Evolutionary conservation across 2,888 invertebrate genomes (phyloP).

Genomic region (Acleris laterana): DNA sequence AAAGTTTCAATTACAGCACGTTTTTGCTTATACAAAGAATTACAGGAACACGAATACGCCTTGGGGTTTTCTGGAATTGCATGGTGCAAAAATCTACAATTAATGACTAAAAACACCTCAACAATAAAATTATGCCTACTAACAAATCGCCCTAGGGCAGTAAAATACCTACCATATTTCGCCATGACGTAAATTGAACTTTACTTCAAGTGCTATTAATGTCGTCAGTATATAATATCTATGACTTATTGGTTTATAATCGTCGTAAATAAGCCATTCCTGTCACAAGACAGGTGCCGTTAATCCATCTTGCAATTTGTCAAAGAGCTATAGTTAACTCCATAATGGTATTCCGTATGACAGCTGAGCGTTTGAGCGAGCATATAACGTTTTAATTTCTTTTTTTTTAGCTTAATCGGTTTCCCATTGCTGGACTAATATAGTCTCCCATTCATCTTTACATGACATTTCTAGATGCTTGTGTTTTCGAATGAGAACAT

Average conservation of each 20-base stretch:
- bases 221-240: slow-evolving; percentile 6
- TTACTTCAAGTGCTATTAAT: neutral
- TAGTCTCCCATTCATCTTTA: neutral
- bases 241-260: slow-evolving; percentile 35
- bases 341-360: slow-evolving; percentile 16
- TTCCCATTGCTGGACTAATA: neutral
- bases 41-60: too few relatives aligned
- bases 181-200: neutral
- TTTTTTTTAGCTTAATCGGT: neutral
- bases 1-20: too few relatives aligned
- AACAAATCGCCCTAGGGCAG: too few relatives aligned
- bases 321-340: slow-evolving; percentile 21
- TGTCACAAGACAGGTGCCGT: slow-evolving; percentile 25
- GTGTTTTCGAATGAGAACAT: too few relatives aligned
- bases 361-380: neutral
- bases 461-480: too few relatives aligned
- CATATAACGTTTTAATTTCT: too few relatives aligned
- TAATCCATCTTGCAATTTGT: slow-evolving; percentile 25
- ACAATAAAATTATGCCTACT: too few relatives aligned
- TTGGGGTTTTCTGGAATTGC: too few relatives aligned
- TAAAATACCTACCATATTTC: too few relatives aligned
- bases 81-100: too few relatives aligned
- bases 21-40: too few relatives aligned
- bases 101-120: too few relatives aligned
- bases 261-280: slow-evolving; percentile 22